A percentile compares a stretch with the other conserved stretches of the same genome.
Conservation (phyloP, 2,888 invertebrate genomes). For the Tholera decimalis region DNA sequence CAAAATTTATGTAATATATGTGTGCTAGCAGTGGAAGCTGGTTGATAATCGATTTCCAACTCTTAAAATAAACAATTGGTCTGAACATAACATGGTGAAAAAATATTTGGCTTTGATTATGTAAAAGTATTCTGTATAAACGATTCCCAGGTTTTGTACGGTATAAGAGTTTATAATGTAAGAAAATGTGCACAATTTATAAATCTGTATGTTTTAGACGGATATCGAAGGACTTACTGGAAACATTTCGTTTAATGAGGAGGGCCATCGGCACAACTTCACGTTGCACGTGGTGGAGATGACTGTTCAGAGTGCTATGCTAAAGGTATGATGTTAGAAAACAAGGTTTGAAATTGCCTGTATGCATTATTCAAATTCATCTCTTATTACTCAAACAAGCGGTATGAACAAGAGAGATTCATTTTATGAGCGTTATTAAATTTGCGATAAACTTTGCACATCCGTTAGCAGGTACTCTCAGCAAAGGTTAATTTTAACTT, state of each 20-base stretch:
- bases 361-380: background rate
- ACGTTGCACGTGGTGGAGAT: constrained; percentile 97
- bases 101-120: too few species aligned
- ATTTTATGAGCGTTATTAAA: constrained; percentile 61
- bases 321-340: constrained; percentile 92
- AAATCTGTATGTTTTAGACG: constrained; percentile 91
- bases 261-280: constrained; percentile 97
- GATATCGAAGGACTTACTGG: constrained; percentile 98
- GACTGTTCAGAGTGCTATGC: constrained; percentile 98
- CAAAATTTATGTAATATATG: too few species aligned
- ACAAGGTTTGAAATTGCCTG: background rate
- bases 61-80: too few species aligned
- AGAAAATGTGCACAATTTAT: background rate
- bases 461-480: constrained; percentile 64
- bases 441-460: constrained; percentile 63
- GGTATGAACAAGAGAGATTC: constrained; percentile 35
- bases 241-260: constrained; percentile 97
- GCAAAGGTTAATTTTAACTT: constrained; percentile 76
- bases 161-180: too few species aligned
- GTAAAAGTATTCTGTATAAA: too few species aligned
- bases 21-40: too few species aligned
- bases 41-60: too few species aligned
- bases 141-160: too few species aligned
- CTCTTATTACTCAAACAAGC: constrained; percentile 10
- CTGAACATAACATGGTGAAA: too few species aligned